Percentiles rank a stretch among this genome's conserved stretches.
Conservation (phyloP, 92 coral and sea anemone genomes). For the Porites lobata region DNA sequence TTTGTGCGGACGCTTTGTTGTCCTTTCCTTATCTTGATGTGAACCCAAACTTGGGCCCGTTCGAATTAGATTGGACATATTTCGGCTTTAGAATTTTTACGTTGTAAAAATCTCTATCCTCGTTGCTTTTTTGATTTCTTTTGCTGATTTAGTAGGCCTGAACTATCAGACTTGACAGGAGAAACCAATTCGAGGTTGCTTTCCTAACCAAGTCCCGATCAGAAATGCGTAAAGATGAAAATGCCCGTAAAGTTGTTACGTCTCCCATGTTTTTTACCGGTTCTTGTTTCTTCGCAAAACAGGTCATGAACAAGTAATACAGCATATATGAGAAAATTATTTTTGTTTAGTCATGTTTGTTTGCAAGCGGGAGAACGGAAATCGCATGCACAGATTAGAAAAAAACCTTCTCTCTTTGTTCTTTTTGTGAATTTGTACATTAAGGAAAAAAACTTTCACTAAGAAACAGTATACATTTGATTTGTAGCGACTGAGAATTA, state of each 20-base stretch:
- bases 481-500: too few species aligned
- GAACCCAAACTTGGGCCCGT: not conserved
- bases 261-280: constrained; percentile 25
- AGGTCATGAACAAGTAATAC: constrained; percentile 51
- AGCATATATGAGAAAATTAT: not conserved
- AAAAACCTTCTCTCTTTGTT: too few species aligned
- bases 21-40: not conserved
- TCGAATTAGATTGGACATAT: not conserved
- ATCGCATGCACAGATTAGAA: too few species aligned
- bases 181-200: not conserved
- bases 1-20: constrained; percentile 17
- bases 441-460: too few species aligned
- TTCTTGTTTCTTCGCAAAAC: constrained; percentile 19
- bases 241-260: not conserved
- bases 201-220: not conserved
- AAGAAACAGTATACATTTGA: too few species aligned
- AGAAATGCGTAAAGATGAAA: not conserved
- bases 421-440: not conserved
- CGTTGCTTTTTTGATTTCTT: too few species aligned
- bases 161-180: not conserved
- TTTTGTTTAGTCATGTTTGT: not conserved
- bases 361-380: not conserved
- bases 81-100: not conserved
- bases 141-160: too few species aligned
- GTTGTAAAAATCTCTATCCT: too few species aligned